A percentile compares a stretch with the other conserved stretches of the same genome.
Evolutionary conservation across 2,113 vertebrate genomes (phyloP).

Genomic region (Benitochromis conjunctus): DNA sequence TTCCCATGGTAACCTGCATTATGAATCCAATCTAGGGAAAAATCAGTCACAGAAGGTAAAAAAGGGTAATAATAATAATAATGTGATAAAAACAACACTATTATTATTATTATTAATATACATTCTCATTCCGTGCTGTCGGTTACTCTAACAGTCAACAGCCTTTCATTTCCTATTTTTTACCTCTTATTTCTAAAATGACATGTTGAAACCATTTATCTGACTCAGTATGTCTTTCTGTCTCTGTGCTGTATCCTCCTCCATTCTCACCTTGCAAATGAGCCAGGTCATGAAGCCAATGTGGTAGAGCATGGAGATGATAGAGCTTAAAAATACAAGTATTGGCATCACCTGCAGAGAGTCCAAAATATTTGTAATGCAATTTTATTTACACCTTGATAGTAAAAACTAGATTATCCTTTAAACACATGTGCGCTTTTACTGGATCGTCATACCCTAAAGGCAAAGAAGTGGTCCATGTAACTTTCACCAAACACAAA

Average conservation of each 20-base stretch:
- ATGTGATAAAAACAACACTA: neutral
- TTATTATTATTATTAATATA: neutral
- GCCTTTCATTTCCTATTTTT: neutral
- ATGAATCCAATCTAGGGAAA: conserved; percentile 79
- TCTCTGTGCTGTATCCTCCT: neutral
- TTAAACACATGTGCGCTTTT: neutral
- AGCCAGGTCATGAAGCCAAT: conserved; percentile 85
- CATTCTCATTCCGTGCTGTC: neutral
- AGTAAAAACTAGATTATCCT: neutral
- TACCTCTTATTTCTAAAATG: neutral
- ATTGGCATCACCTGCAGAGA: conserved; percentile 80
- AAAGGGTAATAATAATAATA: neutral
- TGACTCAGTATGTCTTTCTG: neutral
- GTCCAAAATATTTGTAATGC: neutral
- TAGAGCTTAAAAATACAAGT: conserved; percentile 82
- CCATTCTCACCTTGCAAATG: conserved; percentile 77
- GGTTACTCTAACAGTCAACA: neutral
- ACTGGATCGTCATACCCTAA: conserved; percentile 75
- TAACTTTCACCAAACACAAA: conserved; percentile 85
- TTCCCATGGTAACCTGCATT: conserved; percentile 82
- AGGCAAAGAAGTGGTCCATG: conserved; percentile 81
- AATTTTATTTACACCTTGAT: neutral
- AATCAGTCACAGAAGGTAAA: neutral
- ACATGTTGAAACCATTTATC: neutral
- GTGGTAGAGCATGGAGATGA: conserved; percentile 83